Base-by-base conservation (phyloP, 1,140 invertebrate species). In the Steinernema feltiae region DNA sequence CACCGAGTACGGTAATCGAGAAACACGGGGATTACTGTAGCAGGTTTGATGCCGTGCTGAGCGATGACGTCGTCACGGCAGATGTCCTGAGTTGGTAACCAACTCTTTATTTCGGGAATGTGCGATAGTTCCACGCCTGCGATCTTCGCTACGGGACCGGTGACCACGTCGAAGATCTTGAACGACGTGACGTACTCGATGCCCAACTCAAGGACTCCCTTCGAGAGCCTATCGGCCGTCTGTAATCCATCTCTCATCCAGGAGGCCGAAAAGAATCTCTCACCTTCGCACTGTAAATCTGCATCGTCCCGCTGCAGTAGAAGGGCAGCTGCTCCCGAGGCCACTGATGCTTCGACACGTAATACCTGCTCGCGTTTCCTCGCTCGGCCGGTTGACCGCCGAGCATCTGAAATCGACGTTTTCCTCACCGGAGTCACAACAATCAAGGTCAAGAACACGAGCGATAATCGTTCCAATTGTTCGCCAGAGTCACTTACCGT, bases 121-220 rank as follows among this genome's bases (percentile, higher is more conserved):
- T 63, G 53, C 53, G 53, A 63, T 12, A 63, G 15, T 63, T 63
- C 53, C 15, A 63, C 53, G 12, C 24, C 24, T 3, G 53, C 53
- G 12, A 63, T 63, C 53, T 63, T 63, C 15, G 53, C 53, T 3
- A 63, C 53, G 24, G 53, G 53, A 15, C 53, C 53, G 12, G 53
- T 63, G 53, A 63, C 53, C 15, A 63, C 53, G 24, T 63, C 53
- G 53, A 63, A 63, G 15, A 63, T 63, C 24, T 63, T 63, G 24
- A 63, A 63, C 53, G 53, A 63, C 15, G 53, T 63, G 12, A 63
- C 53, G 53, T 63, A 63, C 53, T 63, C 53, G 53, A 63, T 63
- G 12, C 53, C 53, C 24, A 63, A 21, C 24, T 63, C 53, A 17
- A 63, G 53, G 15, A 63, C 53, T 63, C 53, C 53, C 12, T 63